Conservation (phyloP, 2,113 vertebrate species). For the Pristiophorus japonicus region DNA sequence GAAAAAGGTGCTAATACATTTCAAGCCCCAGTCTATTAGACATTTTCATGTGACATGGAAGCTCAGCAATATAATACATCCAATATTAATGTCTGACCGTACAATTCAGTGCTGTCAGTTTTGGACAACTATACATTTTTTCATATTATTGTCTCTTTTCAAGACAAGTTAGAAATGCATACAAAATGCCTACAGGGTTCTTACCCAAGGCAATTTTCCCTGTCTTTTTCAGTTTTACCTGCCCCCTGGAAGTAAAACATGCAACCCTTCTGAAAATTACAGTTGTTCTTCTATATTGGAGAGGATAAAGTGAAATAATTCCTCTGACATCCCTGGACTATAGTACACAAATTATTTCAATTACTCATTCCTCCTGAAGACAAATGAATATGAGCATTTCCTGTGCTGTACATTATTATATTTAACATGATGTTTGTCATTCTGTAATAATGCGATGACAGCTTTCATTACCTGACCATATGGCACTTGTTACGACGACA, state of each 20-base stretch:
- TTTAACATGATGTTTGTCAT: constrained; percentile 68
- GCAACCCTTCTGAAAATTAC: constrained; percentile 74
- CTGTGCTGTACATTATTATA: constrained; percentile 56
- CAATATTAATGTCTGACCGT: constrained; percentile 29
- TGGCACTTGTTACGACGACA: constrained; percentile 59
- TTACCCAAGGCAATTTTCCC: constrained; percentile 57
- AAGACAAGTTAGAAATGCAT: constrained; percentile 31
- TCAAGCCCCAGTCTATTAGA: constrained; percentile 24
- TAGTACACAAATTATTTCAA: constrained; percentile 54
- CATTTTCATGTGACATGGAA: background rate
- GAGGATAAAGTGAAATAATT: constrained; percentile 62
- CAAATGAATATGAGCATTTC: constrained; percentile 58
- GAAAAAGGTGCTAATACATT: constrained; percentile 33
- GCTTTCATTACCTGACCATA: constrained; percentile 67
- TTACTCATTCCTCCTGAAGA: constrained; percentile 57
- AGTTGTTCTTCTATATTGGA: constrained; percentile 51
- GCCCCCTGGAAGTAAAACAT: constrained; percentile 60
- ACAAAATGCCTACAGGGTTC: constrained; percentile 59
- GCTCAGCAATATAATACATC: constrained; percentile 26
- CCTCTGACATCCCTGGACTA: constrained; percentile 51
- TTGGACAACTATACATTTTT: constrained; percentile 24
- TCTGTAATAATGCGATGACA: constrained; percentile 70
- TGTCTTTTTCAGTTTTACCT: constrained; percentile 58
- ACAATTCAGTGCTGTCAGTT: constrained; percentile 20
- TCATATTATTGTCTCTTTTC: constrained; percentile 36